Percentiles rank a stretch among this genome's conserved stretches.
These are phyloP conservation scores for Martes martes DNA, from an alignment of 2,113 vertebrate species.

Conservation along the genomic window DNA sequence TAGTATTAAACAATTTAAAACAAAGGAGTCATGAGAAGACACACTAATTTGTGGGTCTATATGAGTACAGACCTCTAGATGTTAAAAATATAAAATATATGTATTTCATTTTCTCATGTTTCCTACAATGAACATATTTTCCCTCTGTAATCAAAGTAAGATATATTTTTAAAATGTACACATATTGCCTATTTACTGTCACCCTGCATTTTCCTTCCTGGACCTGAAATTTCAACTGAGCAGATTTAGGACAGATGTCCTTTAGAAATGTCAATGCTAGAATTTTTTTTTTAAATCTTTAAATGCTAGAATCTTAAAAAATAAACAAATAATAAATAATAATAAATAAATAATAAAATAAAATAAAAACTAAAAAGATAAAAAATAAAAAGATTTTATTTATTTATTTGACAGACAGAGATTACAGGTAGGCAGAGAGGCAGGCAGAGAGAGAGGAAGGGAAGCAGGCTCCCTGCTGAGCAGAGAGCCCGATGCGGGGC, in stretches of 20 bases:
- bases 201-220: neutral
- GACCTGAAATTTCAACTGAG: neutral
- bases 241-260: neutral
- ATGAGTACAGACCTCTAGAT: neutral
- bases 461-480: too few relatives aligned
- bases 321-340: too few relatives aligned
- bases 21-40: neutral
- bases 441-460: too few relatives aligned
- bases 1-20: neutral
- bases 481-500: too few relatives aligned
- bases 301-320: too few relatives aligned
- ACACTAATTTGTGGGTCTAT: neutral
- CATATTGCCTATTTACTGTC: neutral
- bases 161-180: neutral
- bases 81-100: neutral
- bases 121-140: neutral
- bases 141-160: neutral
- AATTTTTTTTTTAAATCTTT: neutral
- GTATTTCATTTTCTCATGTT: neutral
- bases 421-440: too few relatives aligned
- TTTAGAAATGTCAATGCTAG: neutral
- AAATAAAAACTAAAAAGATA: too few relatives aligned
- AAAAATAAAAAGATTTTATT: too few relatives aligned
- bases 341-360: too few relatives aligned
- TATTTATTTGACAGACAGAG: too few relatives aligned